These are phyloP conservation scores for Adineta ricciae DNA, from an alignment of 2,888 invertebrate genomes.

Conservation along the genomic window DNA sequence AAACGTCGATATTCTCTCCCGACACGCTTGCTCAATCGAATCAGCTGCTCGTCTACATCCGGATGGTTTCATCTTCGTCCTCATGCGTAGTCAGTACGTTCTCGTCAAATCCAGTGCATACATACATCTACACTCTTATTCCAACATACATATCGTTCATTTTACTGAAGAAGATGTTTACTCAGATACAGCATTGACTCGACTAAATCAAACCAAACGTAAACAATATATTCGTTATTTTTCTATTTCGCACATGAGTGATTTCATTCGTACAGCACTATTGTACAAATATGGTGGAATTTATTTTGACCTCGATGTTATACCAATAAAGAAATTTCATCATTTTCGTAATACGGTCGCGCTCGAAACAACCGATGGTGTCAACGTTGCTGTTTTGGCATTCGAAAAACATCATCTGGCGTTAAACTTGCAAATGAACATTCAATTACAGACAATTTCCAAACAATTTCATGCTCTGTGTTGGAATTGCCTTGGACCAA, in stretches of 20 bases:
- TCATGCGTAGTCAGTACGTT: background rate
- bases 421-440: conserved; percentile 4
- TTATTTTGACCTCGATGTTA: conserved; percentile 8
- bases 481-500: conserved; percentile 4
- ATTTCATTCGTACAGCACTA: background rate
- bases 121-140: background rate
- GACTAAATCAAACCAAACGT: background rate
- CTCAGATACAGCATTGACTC: background rate
- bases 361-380: background rate
- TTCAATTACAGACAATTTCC: background rate
- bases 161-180: background rate
- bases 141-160: background rate
- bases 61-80: background rate
- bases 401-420: conserved; percentile 1
- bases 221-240: conserved; percentile 3
- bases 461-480: background rate
- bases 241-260: background rate
- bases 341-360: background rate
- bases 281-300: conserved; percentile 22
- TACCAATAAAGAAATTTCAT: background rate
- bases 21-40: background rate
- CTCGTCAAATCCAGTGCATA: background rate
- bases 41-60: background rate
- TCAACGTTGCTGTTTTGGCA: background rate
- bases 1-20: background rate